Conservation (phyloP, 2,113 vertebrate species). For the Orycteropus afer region DNA sequence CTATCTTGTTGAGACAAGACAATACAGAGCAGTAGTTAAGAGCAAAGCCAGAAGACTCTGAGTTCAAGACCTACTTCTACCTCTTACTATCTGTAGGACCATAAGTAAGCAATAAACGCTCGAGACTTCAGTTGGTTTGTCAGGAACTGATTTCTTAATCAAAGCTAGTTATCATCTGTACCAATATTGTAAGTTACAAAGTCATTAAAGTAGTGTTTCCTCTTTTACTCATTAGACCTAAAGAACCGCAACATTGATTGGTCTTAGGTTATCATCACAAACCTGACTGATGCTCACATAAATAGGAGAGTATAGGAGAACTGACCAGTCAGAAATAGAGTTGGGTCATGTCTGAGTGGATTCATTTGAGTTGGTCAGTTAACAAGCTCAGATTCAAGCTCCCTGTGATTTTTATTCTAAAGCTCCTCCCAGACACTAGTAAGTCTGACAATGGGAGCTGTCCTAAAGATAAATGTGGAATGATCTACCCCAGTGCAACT, state of each 20-base stretch:
- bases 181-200: conserved; percentile 3
- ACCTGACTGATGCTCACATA: conserved; percentile 41
- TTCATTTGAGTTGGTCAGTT: background rate
- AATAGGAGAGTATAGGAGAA: background rate
- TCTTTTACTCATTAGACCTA: background rate
- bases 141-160: conserved; percentile 70
- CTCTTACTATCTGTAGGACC: background rate
- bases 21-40: background rate
- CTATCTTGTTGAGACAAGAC: conserved; percentile 48
- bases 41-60: background rate
- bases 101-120: background rate
- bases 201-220: conserved; percentile 8
- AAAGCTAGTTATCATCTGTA: conserved; percentile 64
- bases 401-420: background rate
- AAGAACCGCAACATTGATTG: background rate
- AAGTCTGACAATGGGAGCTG: background rate
- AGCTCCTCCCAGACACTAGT: background rate
- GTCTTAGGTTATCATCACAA: background rate
- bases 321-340: conserved; percentile 16
- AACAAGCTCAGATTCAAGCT: background rate
- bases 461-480: background rate
- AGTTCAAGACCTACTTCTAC: background rate
- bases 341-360: background rate
- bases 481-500: too few species aligned
- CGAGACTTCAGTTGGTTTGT: conserved; percentile 57